These are phyloP conservation scores for Cassiopea andromeda DNA, from an alignment of 30 jellyfish, hydroid and myxozoan genomes.

Conservation along the genomic window DNA sequence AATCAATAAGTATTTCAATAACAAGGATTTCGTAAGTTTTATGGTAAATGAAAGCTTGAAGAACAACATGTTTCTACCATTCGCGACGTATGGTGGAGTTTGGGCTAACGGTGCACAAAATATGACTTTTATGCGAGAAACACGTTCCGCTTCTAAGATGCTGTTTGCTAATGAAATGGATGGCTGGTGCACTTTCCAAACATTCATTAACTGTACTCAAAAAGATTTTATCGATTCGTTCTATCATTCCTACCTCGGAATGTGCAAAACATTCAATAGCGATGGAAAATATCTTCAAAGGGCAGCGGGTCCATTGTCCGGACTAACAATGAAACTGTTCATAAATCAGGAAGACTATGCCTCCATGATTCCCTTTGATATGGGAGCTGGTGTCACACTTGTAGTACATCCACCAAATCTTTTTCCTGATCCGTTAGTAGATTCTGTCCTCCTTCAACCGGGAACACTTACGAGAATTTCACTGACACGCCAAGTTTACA, in stretches of 20 bases:
- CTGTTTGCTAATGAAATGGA: not conserved
- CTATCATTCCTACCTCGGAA: not conserved
- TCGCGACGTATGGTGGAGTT: not conserved
- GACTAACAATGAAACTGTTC: not conserved
- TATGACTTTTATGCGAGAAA: not conserved
- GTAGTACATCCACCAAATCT: conserved; percentile 7
- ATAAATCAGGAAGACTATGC: conserved; percentile 18
- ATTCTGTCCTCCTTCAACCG: conserved; percentile 7
- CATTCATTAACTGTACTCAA: not conserved
- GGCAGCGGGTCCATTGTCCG: not conserved
- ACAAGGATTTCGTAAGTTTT: not conserved
- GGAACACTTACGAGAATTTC: not conserved
- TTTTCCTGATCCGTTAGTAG: not conserved
- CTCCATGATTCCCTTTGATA: not conserved
- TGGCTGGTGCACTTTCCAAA: conserved; percentile 9
- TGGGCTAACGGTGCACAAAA: not conserved
- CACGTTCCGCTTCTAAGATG: conserved; percentile 4
- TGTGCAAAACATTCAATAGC: conserved; percentile 16
- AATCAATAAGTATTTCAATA: not conserved
- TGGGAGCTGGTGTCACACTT: not conserved
- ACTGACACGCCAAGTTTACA: not conserved
- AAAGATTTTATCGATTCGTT: not conserved
- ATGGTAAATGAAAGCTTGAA: conserved; percentile 8
- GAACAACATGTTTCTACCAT: not conserved
- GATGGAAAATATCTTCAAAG: not conserved